Conservation (phyloP, 2,113 vertebrate species). For the Ploceus nigricollis region DNA sequence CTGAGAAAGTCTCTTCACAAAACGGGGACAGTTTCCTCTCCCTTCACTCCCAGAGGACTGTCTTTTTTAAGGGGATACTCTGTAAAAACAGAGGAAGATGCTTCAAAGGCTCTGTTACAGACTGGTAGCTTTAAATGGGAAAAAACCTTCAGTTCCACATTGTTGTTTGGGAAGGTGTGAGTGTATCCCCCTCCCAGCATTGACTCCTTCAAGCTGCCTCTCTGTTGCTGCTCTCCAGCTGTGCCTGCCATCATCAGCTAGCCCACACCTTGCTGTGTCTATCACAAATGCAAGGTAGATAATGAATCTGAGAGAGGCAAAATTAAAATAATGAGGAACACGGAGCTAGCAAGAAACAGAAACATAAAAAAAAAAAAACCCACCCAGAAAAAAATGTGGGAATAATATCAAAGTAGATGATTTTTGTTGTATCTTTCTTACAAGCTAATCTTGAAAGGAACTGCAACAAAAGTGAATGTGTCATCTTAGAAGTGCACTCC, state of each 20-base stretch:
- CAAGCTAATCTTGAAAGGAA: not conserved
- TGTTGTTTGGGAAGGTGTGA: not conserved
- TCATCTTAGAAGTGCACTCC: not conserved
- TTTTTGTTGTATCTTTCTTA: not conserved
- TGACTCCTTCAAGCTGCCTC: not conserved
- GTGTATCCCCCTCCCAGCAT: not conserved
- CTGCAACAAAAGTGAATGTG: not conserved
- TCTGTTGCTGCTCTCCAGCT: not conserved
- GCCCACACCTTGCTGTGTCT: not conserved
- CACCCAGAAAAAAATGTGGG: not conserved
- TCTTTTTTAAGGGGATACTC: not conserved
- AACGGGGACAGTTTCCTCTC: not conserved
- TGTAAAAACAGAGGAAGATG: not conserved
- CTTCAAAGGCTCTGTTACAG: not conserved
- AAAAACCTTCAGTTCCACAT: not conserved
- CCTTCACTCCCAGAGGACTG: not conserved
- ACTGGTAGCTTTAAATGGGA: not conserved
- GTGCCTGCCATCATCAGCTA: not conserved
- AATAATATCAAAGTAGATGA: not conserved
- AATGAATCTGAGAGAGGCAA: not conserved
- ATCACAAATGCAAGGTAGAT: not conserved
- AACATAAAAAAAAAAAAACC: not conserved
- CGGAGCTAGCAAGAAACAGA: not conserved
- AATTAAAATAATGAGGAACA: not conserved
- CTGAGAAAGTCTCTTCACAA: not conserved